A percentile compares a stretch with the other conserved stretches of the same genome.
Conservation (phyloP, 2,797 vertebrate genomes). For the Spinus olivaceus region DNA sequence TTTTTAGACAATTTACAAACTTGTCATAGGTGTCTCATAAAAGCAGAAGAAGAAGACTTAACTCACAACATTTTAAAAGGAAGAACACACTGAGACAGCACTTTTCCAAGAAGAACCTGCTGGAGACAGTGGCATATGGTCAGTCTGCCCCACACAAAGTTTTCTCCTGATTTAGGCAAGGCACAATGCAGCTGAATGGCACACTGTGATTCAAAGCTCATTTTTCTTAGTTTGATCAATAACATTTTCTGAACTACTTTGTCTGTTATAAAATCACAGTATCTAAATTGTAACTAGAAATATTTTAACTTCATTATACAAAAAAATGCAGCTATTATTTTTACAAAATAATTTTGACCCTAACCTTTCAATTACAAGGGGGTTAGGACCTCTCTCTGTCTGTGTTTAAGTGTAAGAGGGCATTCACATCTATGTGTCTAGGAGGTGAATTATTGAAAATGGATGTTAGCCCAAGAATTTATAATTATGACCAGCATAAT, state of each 20-base stretch:
- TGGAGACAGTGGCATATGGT: fast-evolving
- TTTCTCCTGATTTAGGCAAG: not conserved
- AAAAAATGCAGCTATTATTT: not conserved
- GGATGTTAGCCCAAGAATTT: not conserved
- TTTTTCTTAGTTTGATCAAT: not conserved
- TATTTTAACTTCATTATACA: not conserved
- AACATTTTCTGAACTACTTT: not conserved
- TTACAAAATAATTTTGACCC: not conserved
- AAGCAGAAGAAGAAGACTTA: not conserved
- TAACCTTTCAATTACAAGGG: not conserved
- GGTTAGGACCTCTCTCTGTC: not conserved
- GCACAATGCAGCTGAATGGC: fast-evolving
- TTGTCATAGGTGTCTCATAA: not conserved
- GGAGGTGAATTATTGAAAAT: not conserved
- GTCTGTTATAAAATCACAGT: not conserved
- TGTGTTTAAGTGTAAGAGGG: not conserved
- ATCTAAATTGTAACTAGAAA: not conserved
- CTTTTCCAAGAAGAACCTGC: not conserved
- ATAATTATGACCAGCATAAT: not conserved
- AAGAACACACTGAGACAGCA: fast-evolving
- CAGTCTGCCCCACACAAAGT: too few relatives aligned
- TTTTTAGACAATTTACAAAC: not conserved
- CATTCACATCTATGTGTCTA: not conserved
- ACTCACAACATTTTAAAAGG: not conserved
- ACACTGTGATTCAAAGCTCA: not conserved